A percentile compares a stretch with the other conserved stretches of the same genome.
Conservation (phyloP, 2,888 invertebrate genomes). For the Hyposoter didymator region DNA sequence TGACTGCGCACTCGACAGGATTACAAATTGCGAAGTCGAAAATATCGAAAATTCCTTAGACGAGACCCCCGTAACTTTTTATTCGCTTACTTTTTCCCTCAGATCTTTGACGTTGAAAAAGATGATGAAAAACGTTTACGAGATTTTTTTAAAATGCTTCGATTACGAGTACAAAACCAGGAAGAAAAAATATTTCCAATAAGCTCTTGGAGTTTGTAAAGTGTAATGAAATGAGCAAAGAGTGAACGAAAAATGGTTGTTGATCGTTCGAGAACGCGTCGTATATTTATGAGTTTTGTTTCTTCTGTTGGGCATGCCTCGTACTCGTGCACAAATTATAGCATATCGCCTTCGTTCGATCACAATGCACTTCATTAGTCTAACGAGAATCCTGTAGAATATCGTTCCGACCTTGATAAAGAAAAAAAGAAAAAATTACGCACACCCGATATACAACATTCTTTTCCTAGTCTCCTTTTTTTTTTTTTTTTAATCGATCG, state of each 20-base stretch:
- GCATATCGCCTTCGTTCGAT: conserved; percentile 17
- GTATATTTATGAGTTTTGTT: conserved; percentile 7
- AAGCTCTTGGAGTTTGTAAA: neutral
- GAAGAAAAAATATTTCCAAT: neutral
- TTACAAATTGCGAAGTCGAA: neutral
- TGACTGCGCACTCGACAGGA: neutral
- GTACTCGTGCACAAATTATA: conserved; percentile 46
- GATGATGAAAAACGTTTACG: neutral
- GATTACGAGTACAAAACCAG: neutral
- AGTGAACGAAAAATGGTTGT: neutral
- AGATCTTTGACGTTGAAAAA: neutral
- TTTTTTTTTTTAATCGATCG: conserved; percentile 35
- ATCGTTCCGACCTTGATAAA: conserved; percentile 41
- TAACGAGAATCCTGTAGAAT: conserved; percentile 51
- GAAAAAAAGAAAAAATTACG: conserved; percentile 27
- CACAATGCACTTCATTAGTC: conserved; percentile 52
- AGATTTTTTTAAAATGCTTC: neutral
- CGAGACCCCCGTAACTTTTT: neutral
- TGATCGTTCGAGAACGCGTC: neutral
- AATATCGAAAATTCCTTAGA: neutral
- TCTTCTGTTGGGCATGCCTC: conserved; percentile 29
- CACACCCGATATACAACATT: conserved; percentile 34
- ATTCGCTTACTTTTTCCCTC: neutral
- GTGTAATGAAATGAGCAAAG: neutral
- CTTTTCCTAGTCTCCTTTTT: conserved; percentile 20